Conservation (phyloP, 30 jellyfish, hydroid and myxozoan species). For the Pseudorhiza aurosa region DNA sequence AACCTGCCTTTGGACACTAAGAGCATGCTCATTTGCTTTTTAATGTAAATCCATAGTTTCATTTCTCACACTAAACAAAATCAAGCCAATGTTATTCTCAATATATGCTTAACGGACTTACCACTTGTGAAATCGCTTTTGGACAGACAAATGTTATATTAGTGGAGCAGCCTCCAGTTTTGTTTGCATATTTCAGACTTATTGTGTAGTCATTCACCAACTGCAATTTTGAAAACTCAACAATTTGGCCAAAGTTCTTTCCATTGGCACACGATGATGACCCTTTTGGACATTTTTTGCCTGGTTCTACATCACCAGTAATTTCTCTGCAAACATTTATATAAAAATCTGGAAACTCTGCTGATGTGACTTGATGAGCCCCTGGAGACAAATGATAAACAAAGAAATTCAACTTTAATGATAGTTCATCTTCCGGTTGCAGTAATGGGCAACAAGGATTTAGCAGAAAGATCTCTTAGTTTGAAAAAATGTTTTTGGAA, state of each 20-base stretch:
- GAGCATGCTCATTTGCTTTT: no score
- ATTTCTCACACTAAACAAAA: no score
- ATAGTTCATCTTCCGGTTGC: no score
- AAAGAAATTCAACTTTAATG: no score
- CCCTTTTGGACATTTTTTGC: constrained; percentile 56
- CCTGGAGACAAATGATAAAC: constrained; percentile 64
- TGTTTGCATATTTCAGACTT: constrained; percentile 39
- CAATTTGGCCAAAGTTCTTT: constrained; percentile 46
- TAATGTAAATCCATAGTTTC: no score
- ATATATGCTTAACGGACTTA: no score
- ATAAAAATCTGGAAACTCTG: constrained; percentile 22
- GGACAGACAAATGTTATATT: constrained; percentile 73
- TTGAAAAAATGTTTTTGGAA: no score
- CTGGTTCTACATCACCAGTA: constrained; percentile 64
- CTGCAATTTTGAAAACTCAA: constrained; percentile 28
- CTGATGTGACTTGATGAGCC: constrained; percentile 53
- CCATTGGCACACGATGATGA: constrained; percentile 71
- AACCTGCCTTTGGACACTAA: no score
- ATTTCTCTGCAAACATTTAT: constrained; percentile 79
- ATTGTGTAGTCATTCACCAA: constrained; percentile 57
- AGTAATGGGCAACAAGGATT: no score
- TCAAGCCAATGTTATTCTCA: no score
- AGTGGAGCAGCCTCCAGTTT: constrained; percentile 57
- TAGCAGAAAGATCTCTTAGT: no score
- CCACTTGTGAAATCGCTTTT: constrained; percentile 27